phyloP scores from a whole-genome alignment of 1,140 invertebrate genomes.

The Pogonus chalceus region DNA sequence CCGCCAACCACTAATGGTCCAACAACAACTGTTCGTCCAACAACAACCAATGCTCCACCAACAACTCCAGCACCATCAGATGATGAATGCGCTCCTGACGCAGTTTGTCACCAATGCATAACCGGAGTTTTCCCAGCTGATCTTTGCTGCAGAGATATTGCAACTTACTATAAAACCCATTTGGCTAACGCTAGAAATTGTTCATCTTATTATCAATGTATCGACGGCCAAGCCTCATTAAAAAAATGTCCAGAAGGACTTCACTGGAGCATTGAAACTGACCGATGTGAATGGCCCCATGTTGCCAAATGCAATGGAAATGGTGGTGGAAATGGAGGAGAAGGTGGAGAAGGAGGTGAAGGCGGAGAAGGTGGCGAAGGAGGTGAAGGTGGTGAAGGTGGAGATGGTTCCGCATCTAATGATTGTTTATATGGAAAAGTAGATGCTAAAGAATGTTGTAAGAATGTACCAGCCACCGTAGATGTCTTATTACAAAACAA shows the following conservation, averaged over 20 bases:
- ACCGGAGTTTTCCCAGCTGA: conserved; percentile 28
- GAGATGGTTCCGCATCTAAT: too few species aligned
- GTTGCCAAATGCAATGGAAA: conserved; percentile 21
- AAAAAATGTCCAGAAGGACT: conserved; percentile 28
- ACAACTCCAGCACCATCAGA: too few species aligned
- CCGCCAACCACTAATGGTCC: background rate
- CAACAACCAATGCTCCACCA: too few species aligned
- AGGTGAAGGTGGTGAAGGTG: background rate
- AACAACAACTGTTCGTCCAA: background rate
- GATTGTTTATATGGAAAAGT: background rate
- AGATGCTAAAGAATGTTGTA: background rate
- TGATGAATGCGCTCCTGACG: background rate
- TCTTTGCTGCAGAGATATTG: conserved; percentile 23
- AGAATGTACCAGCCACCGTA: background rate
- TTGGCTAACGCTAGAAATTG: conserved; percentile 23
- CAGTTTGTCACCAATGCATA: conserved; percentile 16
- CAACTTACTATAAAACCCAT: conserved; percentile 23
- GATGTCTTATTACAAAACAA: background rate
- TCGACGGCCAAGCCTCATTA: conserved; percentile 23
- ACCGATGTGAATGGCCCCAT: conserved; percentile 28
- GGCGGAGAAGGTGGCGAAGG: too few species aligned
- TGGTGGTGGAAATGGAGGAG: background rate
- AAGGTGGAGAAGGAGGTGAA: background rate
- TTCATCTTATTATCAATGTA: conserved; percentile 27
- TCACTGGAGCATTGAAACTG: conserved; percentile 23